Percentiles rank a stretch among this genome's conserved stretches.
phyloP scores from a whole-genome alignment of 2,888 invertebrate genomes.

The Pasiphila rectangulata region DNA sequence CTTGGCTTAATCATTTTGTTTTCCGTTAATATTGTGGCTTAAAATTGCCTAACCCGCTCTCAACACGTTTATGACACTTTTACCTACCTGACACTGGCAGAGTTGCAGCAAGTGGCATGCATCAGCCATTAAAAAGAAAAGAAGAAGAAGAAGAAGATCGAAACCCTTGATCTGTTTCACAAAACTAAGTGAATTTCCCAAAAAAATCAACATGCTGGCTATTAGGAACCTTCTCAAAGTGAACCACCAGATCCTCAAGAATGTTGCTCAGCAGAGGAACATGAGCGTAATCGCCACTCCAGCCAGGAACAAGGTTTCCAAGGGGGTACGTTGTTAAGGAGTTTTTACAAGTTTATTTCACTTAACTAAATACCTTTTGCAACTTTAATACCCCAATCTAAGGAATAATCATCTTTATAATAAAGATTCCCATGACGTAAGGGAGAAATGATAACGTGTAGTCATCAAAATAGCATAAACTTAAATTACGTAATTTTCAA shows the following conservation, averaged over 20 bases:
- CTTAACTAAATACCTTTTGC: no score
- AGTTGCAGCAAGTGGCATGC: no score
- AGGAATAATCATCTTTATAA: background rate
- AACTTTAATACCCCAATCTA: background rate
- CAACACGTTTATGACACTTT: no score
- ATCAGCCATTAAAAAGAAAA: no score
- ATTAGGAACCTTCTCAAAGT: conserved; percentile 56
- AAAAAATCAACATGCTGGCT: conserved; percentile 57
- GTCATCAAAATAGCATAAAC: background rate
- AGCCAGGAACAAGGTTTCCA: conserved; percentile 56
- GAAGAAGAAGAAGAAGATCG: no score
- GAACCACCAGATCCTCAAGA: conserved; percentile 54
- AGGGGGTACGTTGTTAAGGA: conserved; percentile 49
- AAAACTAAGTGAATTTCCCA: conserved; percentile 9
- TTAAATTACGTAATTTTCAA: conserved; percentile 40
- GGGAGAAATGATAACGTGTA: conserved; percentile 5
- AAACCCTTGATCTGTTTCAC: no score
- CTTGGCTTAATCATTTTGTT: no score
- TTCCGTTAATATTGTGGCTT: no score
- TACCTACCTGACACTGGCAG: no score
- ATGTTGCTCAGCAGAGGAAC: conserved; percentile 59
- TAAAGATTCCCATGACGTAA: background rate
- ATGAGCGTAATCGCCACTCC: conserved; percentile 62
- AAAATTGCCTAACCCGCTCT: no score
- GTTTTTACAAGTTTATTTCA: no score